Evolutionary conservation across 1,140 invertebrate species (phyloP).

Genomic region (Uloborus diversus): DNA sequence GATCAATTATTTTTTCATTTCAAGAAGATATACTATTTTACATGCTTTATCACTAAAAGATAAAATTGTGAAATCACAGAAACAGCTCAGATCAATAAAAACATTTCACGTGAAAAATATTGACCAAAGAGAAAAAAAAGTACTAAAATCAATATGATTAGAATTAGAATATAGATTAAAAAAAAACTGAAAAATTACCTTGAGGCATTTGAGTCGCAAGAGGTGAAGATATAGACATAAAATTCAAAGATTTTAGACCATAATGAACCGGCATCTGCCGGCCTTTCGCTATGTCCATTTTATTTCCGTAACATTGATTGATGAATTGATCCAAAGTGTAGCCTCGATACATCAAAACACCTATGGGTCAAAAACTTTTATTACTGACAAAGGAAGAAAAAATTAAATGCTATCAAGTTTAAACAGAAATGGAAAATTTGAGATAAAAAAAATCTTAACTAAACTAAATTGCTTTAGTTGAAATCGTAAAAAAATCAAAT

Average conservation of each 20-base stretch:
- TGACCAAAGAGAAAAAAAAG: too few relatives aligned
- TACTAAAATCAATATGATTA: not conserved
- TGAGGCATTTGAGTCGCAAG: conserved; percentile 97
- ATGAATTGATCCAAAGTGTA: conserved; percentile 86
- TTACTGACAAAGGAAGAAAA: not conserved
- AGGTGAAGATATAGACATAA: conserved; percentile 95
- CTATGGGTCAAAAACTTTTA: not conserved
- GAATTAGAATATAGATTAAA: not conserved
- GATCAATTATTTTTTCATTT: too few relatives aligned
- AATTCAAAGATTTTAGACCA: conserved; percentile 83
- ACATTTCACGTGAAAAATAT: too few relatives aligned
- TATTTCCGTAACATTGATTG: conserved; percentile 97
- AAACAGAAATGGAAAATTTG: not conserved
- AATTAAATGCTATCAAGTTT: not conserved
- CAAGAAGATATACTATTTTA: too few relatives aligned
- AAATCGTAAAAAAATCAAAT: too few relatives aligned
- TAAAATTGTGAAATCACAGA: too few relatives aligned
- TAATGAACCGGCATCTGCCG: conserved; percentile 97
- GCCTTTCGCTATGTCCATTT: conserved; percentile 87
- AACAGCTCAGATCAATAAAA: not conserved
- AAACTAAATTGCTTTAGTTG: too few relatives aligned
- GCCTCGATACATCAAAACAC: conserved; percentile 89
- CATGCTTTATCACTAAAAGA: too few relatives aligned
- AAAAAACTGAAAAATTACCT: conserved; percentile 67
- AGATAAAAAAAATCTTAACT: too few relatives aligned